Conservation (phyloP, 2,797 vertebrate species). For the Manis pentadactyla region DNA sequence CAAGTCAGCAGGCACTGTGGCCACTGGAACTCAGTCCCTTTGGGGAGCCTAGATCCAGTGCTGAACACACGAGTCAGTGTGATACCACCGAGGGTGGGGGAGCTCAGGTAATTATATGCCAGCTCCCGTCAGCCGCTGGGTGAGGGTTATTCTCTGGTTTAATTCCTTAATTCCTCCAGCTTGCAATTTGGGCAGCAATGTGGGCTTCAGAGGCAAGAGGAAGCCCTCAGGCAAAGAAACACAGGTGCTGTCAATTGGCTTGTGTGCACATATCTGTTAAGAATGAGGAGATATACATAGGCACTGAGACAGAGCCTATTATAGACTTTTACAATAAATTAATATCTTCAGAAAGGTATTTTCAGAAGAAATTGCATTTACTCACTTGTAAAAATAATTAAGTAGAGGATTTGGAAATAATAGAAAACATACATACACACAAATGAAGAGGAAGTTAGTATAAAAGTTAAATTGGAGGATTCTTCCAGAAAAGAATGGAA, state of each 20-base stretch:
- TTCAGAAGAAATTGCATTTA: neutral
- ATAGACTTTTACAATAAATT: neutral
- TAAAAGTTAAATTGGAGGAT: constrained; percentile 45
- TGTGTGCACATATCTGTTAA: neutral
- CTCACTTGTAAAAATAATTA: neutral
- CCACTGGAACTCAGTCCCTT: neutral
- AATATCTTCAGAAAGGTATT: neutral
- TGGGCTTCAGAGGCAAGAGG: neutral
- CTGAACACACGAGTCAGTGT: neutral
- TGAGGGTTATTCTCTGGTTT: neutral
- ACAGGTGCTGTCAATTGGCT: neutral
- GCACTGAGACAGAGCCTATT: neutral
- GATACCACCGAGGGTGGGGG: neutral
- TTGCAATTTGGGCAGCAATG: neutral
- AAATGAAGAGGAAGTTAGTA: constrained; percentile 33
- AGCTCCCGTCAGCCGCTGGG: neutral
- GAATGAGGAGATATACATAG: neutral
- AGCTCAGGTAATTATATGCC: neutral
- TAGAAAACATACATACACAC: neutral
- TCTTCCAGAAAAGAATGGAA: constrained; percentile 2
- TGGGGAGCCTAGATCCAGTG: neutral
- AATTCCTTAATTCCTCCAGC: neutral
- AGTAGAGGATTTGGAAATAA: constrained; percentile 38
- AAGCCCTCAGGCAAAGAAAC: neutral
- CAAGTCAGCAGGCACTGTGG: neutral